Percentiles rank a stretch among this genome's conserved stretches.
These are phyloP conservation scores for Gnathonemus echidnorhynchus DNA, from an alignment of 2,113 vertebrate species.

Conservation along the genomic window DNA sequence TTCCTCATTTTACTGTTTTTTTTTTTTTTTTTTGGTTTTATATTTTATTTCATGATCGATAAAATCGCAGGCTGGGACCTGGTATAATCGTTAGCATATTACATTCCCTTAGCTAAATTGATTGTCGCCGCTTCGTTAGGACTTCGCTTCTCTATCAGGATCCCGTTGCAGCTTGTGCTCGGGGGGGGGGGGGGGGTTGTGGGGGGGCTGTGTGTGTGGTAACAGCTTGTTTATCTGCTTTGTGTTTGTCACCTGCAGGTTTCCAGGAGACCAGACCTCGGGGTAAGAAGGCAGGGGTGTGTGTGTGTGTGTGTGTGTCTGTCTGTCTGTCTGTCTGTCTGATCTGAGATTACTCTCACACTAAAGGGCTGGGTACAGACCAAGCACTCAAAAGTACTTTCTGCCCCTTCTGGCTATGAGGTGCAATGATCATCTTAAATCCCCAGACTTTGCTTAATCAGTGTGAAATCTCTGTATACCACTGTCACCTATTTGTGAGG, in stretches of 20 bases:
- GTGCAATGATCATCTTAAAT: neutral
- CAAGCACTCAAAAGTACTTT: neutral
- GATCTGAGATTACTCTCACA: neutral
- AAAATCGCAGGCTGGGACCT: neutral
- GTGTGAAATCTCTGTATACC: neutral
- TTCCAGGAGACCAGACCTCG: constrained; percentile 38
- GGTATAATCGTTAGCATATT: neutral
- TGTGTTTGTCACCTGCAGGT: constrained; percentile 35
- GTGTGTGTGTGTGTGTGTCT: neutral
- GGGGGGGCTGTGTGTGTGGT: neutral
- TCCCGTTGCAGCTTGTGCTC: neutral
- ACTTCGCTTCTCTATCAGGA: neutral
- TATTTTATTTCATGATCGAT: neutral
- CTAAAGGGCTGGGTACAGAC: neutral
- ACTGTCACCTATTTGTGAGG: neutral
- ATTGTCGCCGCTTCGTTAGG: neutral
- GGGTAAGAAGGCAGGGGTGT: constrained; percentile 31
- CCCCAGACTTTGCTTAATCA: neutral
- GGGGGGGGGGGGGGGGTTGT: neutral
- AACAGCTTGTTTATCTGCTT: constrained; percentile 19
- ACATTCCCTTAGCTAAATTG: neutral
- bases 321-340: neutral
- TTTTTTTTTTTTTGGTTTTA: neutral
- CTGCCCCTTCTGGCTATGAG: neutral
- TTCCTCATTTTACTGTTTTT: neutral